Evolutionary conservation across 1,140 invertebrate species (phyloP).

Genomic region (Pseudobourletiella spinata): DNA sequence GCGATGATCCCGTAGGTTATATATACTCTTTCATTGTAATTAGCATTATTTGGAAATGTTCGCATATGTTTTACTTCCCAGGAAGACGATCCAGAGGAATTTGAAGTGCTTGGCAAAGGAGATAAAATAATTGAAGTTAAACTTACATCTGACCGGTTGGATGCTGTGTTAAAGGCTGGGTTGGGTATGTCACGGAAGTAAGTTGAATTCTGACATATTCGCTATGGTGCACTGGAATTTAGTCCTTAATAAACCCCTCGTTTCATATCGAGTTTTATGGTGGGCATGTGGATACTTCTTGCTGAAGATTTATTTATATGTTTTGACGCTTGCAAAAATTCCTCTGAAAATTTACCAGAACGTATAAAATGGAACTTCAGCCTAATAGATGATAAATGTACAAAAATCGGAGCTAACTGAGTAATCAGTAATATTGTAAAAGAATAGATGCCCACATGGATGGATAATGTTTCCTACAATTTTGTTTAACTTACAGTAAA

Average conservation of each 20-base stretch:
- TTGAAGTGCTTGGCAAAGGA: constrained; percentile 40
- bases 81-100: too few species aligned
- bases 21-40: too few species aligned
- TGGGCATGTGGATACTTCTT: not conserved
- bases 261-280: not conserved
- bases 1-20: too few species aligned
- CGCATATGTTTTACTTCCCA: too few species aligned
- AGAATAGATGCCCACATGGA: not conserved
- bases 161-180: constrained; percentile 54
- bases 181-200: constrained; percentile 56
- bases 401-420: too few species aligned
- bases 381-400: not conserved
- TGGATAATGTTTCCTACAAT: constrained; percentile 3
- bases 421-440: not conserved
- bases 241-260: not conserved
- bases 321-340: too few species aligned
- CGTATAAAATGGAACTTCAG: too few species aligned
- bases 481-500: constrained; percentile 45
- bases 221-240: not conserved
- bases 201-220: constrained; percentile 6
- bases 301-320: not conserved
- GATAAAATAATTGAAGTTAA: constrained; percentile 51
- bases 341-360: too few species aligned
- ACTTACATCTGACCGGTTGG: constrained; percentile 53
- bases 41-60: too few species aligned